phyloP scores from a whole-genome alignment of 2,888 invertebrate genomes.

The Balanococcus diminutus region DNA sequence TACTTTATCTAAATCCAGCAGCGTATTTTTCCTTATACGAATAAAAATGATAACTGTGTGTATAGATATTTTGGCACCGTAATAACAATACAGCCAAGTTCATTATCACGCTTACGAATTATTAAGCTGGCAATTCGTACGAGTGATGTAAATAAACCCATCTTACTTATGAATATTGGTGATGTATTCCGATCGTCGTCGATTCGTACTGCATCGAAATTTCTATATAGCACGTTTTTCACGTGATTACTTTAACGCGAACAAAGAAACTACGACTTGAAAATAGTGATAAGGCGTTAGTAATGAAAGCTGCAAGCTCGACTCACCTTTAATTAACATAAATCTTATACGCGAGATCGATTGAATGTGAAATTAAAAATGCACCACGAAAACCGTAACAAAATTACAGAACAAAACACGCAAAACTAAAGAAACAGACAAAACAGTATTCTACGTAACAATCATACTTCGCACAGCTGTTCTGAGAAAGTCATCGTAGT shows the following conservation, averaged over 20 bases:
- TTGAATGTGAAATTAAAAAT: not conserved
- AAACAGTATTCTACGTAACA: slow-evolving; percentile 31
- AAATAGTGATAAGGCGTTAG: not conserved
- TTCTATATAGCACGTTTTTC: not conserved
- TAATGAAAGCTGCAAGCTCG: not conserved
- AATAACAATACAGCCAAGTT: not conserved
- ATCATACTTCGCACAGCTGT: slow-evolving; percentile 38
- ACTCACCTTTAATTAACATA: not conserved
- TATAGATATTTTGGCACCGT: not conserved
- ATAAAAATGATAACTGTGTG: not conserved
- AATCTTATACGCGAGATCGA: not conserved
- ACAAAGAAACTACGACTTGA: slow-evolving; percentile 9
- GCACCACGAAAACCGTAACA: slow-evolving; percentile 1
- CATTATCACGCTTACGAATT: not conserved
- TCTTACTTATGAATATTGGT: not conserved
- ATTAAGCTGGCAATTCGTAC: not conserved
- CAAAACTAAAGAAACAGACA: slow-evolving; percentile 35
- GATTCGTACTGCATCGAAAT: not conserved
- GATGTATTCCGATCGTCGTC: not conserved
- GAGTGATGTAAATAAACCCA: not conserved
- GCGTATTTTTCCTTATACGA: not conserved
- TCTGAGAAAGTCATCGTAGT: slow-evolving; percentile 42
- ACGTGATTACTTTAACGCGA: not conserved
- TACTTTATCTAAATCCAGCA: slow-evolving; percentile 1
- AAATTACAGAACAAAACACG: slow-evolving; percentile 35